Conservation (phyloP, 23 tunicate species). For the Botrylloides violaceus region DNA sequence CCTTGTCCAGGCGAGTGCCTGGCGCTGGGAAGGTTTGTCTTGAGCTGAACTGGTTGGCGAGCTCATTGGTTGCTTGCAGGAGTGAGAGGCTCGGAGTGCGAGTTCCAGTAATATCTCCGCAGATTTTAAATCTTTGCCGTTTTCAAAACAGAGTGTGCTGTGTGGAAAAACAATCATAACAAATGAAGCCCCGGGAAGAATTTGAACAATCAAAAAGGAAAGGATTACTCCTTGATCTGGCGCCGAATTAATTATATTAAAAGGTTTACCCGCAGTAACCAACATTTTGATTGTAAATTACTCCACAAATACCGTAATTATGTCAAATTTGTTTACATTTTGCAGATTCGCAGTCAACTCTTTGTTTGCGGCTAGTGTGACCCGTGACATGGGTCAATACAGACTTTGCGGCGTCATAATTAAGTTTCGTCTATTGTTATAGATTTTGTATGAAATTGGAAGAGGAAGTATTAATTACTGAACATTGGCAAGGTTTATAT, state of each 20-base stretch:
- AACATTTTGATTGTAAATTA: slow-evolving; percentile 16
- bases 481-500: no score
- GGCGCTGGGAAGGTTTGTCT: no score
- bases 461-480: no score
- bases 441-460: no score
- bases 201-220: slow-evolving; percentile 14
- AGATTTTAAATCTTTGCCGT: no score
- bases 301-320: slow-evolving; percentile 25
- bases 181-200: not conserved
- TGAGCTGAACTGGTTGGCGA: no score
- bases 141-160: no score
- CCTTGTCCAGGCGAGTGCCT: no score
- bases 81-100: no score
- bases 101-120: no score
- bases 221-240: slow-evolving; percentile 17
- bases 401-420: slow-evolving; percentile 19
- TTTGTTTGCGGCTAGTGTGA: slow-evolving; percentile 6
- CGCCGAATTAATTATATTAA: slow-evolving; percentile 23
- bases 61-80: no score
- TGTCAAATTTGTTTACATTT: slow-evolving; percentile 13
- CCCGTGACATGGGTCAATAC: not conserved
- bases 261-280: not conserved
- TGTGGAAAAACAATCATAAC: not conserved
- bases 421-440: not conserved
- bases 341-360: slow-evolving; percentile 10